phyloP scores from a whole-genome alignment of 2,888 invertebrate species.

The Drosophila ustulata region DNA sequence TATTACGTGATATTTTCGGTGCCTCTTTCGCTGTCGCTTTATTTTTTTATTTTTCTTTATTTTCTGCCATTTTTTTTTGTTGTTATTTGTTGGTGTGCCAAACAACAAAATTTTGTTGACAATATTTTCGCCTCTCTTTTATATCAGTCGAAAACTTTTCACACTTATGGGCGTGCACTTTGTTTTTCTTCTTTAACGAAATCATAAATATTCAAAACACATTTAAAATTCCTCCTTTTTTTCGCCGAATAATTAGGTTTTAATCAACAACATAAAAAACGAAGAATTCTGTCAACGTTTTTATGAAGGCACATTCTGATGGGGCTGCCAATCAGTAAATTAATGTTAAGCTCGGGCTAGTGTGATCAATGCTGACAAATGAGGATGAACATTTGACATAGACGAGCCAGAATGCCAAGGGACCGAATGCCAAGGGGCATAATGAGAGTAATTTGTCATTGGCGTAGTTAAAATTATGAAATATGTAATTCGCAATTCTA shows the following conservation, averaged over 20 bases:
- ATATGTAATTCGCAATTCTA: constrained; percentile 12
- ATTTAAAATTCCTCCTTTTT: constrained; percentile 70
- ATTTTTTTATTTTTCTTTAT: constrained; percentile 37
- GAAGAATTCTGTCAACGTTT: constrained; percentile 38
- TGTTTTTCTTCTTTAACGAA: constrained; percentile 43
- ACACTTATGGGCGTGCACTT: constrained; percentile 46
- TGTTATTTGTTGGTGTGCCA: constrained; percentile 25
- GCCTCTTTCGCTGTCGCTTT: constrained; percentile 63
- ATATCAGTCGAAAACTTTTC: constrained; percentile 54
- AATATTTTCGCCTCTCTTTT: constrained; percentile 59
- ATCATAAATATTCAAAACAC: constrained; percentile 80
- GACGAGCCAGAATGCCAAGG: constrained; percentile 13
- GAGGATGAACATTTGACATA: constrained; percentile 40
- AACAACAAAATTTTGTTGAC: constrained; percentile 75
- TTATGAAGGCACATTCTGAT: constrained; percentile 29
- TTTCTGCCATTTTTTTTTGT: constrained; percentile 28
- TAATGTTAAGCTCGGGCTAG: constrained; percentile 35
- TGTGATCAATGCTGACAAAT: constrained; percentile 73
- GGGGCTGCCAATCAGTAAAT: constrained; percentile 54
- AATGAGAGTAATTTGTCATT: constrained; percentile 48
- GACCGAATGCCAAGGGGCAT: constrained; percentile 28
- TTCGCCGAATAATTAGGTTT: constrained; percentile 71
- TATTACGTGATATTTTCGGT: constrained; percentile 80
- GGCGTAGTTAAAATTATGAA: constrained; percentile 12
- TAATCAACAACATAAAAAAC: constrained; percentile 62